phyloP scores from a whole-genome alignment of 2,113 vertebrate genomes.

The Dunckerocampus dactyliophorus region DNA sequence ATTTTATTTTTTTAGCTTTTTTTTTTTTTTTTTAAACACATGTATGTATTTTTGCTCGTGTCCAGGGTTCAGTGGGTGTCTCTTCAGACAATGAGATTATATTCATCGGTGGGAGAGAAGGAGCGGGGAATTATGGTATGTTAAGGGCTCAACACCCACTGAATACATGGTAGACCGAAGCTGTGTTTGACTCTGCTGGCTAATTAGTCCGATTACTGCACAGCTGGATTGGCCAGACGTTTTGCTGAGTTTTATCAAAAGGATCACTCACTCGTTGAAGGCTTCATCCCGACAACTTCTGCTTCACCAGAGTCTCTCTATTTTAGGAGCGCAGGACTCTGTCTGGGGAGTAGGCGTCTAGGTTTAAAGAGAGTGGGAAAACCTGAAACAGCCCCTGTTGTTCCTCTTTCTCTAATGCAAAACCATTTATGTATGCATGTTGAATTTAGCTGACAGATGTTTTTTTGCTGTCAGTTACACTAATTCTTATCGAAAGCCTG shows the following conservation, averaged over 20 bases:
- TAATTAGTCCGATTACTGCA: constrained; percentile 98
- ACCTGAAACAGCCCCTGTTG: constrained; percentile 44
- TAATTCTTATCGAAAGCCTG: not conserved
- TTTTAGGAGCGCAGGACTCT: constrained; percentile 54
- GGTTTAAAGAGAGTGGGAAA: constrained; percentile 62
- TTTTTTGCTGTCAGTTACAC: too few relatives aligned
- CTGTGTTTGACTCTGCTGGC: constrained; percentile 79
- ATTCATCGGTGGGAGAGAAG: constrained; percentile 15
- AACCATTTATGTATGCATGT: not conserved
- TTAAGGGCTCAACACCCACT: constrained; percentile 46
- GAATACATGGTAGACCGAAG: constrained; percentile 41
- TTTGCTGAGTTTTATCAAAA: constrained; percentile 86
- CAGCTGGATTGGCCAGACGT: constrained; percentile 89
- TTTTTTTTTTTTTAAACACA: too few relatives aligned
- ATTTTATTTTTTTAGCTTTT: not conserved
- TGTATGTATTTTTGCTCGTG: constrained; percentile 7
- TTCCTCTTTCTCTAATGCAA: constrained; percentile 49
- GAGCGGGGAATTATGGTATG: constrained; percentile 50
- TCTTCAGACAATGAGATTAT: constrained; percentile 60
- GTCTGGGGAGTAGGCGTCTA: constrained; percentile 63
- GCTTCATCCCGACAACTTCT: constrained; percentile 83
- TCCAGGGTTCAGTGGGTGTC: constrained; percentile 39
- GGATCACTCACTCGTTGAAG: constrained; percentile 83
- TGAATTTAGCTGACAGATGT: not conserved
- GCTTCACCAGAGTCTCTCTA: constrained; percentile 78